These are phyloP conservation scores for Phaedon cochleariae DNA, from an alignment of 2,888 invertebrate species.

Conservation along the genomic window DNA sequence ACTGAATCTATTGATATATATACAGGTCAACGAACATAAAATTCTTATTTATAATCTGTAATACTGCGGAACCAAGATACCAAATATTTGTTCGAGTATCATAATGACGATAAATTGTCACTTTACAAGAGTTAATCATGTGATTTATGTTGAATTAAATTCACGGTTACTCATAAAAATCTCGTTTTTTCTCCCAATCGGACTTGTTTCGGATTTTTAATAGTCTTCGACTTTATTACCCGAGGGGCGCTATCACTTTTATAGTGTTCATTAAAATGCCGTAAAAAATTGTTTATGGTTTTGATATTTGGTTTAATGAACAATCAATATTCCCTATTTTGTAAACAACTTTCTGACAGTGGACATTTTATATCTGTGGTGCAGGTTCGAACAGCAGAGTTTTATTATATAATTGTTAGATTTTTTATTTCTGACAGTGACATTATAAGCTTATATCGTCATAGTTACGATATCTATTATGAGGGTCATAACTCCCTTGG, in stretches of 20 bases:
- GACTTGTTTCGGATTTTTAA: constrained; percentile 7
- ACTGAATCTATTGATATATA: background rate
- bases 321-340: constrained; percentile 18
- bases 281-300: constrained; percentile 16
- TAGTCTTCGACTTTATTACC: constrained; percentile 16
- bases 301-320: constrained; percentile 15
- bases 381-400: background rate
- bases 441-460: too few relatives aligned
- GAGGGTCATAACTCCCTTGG: too few relatives aligned
- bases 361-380: background rate
- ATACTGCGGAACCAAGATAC: background rate
- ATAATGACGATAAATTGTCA: constrained; percentile 13
- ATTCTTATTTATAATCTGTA: constrained; percentile 7
- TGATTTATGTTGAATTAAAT: constrained; percentile 19
- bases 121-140: constrained; percentile 13
- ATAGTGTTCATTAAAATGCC: constrained; percentile 21
- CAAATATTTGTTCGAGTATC: constrained; percentile 11
- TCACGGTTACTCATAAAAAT: constrained; percentile 15
- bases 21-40: constrained; percentile 10
- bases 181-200: constrained; percentile 4
- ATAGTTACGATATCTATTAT: too few relatives aligned
- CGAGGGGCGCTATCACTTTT: constrained; percentile 15
- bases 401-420: background rate
- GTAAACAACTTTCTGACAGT: constrained; percentile 6
- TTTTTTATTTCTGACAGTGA: background rate